Conservation (phyloP, 2,113 vertebrate species). For the Myotis yumanensis region DNA sequence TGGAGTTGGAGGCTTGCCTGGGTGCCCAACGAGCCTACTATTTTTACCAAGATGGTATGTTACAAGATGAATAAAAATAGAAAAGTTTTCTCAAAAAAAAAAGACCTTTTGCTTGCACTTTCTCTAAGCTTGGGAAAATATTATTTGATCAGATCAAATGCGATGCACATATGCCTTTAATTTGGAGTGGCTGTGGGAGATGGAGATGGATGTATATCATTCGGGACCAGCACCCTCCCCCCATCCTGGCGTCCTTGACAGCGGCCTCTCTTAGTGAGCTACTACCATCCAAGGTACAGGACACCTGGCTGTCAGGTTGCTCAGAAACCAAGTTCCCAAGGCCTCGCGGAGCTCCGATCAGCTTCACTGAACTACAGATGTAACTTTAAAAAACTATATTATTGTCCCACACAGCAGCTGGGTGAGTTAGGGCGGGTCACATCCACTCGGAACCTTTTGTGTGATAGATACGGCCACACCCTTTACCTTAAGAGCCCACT, state of each 20-base stretch:
- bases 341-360: background rate
- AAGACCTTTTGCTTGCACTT: slow-evolving; percentile 24
- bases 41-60: slow-evolving; percentile 41
- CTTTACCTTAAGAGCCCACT: background rate
- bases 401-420: background rate
- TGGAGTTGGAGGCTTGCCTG: background rate
- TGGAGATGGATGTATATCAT: background rate
- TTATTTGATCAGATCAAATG: slow-evolving; percentile 28
- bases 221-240: background rate
- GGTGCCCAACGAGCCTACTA: slow-evolving; percentile 8
- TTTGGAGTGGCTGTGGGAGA: background rate
- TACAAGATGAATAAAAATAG: slow-evolving; percentile 60
- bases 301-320: background rate
- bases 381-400: background rate
- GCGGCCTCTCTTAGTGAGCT: background rate
- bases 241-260: background rate
- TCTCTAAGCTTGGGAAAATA: slow-evolving; percentile 64
- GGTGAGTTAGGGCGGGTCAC: background rate
- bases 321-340: background rate
- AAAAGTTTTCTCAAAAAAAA: background rate
- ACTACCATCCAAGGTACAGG: background rate
- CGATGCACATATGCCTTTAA: slow-evolving; percentile 15
- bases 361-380: background rate
- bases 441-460: background rate
- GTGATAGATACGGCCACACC: background rate